phyloP scores from a whole-genome alignment of 1,140 invertebrate species.

The Trichonephila inaurata region DNA sequence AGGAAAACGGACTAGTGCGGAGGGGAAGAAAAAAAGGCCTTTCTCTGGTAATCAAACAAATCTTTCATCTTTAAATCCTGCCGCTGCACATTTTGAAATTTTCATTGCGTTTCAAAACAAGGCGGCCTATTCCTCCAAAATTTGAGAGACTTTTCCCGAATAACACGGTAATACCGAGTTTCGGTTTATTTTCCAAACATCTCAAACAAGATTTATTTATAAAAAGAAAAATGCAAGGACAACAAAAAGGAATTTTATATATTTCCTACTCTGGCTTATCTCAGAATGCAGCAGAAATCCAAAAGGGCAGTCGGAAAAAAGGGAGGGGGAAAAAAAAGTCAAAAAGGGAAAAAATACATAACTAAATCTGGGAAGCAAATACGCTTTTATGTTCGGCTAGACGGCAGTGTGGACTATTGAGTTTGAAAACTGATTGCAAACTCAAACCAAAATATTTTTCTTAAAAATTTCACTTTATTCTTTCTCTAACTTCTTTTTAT shows the following conservation, averaged over 20 bases:
- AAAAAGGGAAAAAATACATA: slow-evolving; percentile 39
- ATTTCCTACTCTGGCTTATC: slow-evolving; percentile 62
- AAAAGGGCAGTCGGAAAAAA: slow-evolving; percentile 38
- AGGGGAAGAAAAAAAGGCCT: neutral
- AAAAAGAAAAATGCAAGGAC: slow-evolving; percentile 12
- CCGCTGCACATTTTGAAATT: slow-evolving; percentile 6
- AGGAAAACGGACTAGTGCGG: neutral
- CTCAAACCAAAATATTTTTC: slow-evolving; percentile 74
- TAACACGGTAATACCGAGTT: slow-evolving; percentile 11
- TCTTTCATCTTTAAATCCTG: slow-evolving; percentile 21
- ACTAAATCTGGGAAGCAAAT: slow-evolving; percentile 67
- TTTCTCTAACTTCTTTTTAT: slow-evolving; percentile 10
- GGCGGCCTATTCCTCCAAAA: neutral
- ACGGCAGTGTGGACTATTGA: slow-evolving; percentile 46
- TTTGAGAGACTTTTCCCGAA: neutral
- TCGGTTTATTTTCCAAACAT: slow-evolving; percentile 29
- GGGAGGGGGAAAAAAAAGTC: neutral
- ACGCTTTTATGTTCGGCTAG: slow-evolving; percentile 56
- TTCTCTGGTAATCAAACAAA: neutral
- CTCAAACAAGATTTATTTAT: slow-evolving; percentile 57
- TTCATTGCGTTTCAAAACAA: slow-evolving; percentile 19
- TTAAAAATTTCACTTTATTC: slow-evolving; percentile 61
- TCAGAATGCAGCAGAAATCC: slow-evolving; percentile 53
- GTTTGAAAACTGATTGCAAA: slow-evolving; percentile 74
- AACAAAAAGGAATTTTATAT: slow-evolving; percentile 51